Evolutionary conservation across 1,140 invertebrate genomes (phyloP).

Genomic region (Arctopsyche grandis): DNA sequence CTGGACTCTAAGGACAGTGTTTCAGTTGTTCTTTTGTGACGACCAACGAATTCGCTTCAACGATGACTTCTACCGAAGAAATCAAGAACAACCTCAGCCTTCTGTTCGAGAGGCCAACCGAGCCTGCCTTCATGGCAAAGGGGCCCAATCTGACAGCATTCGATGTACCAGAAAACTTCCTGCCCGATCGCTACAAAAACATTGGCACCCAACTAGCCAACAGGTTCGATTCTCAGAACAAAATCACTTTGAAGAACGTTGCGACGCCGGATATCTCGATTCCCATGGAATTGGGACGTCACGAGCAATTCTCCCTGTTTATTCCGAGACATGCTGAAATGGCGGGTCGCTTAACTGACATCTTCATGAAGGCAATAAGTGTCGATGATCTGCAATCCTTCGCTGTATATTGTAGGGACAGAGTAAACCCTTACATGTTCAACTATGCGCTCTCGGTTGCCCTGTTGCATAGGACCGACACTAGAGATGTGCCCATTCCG

Average conservation of each 20-base stretch:
- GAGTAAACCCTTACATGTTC: slow-evolving; percentile 81
- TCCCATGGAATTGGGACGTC: slow-evolving; percentile 72
- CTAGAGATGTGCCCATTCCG: slow-evolving; percentile 75
- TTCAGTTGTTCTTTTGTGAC: background rate
- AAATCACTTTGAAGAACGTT: slow-evolving; percentile 72
- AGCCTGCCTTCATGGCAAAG: slow-evolving; percentile 79
- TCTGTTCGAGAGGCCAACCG: slow-evolving; percentile 79
- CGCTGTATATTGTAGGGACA: slow-evolving; percentile 76
- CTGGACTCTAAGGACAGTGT: background rate
- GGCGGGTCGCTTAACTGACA: slow-evolving; percentile 75
- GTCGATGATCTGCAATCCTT: slow-evolving; percentile 78
- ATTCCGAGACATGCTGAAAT: slow-evolving; percentile 75
- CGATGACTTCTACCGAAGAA: slow-evolving; percentile 37
- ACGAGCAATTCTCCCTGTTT: slow-evolving; percentile 80
- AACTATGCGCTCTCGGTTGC: slow-evolving; percentile 82
- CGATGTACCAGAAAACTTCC: slow-evolving; percentile 69
- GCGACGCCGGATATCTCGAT: slow-evolving; percentile 74
- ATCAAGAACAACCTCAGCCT: slow-evolving; percentile 57
- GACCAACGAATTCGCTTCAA: background rate
- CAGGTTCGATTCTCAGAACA: slow-evolving; percentile 68
- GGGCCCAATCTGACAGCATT: slow-evolving; percentile 71
- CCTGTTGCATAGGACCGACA: slow-evolving; percentile 77
- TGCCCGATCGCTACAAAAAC: slow-evolving; percentile 70
- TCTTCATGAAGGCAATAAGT: slow-evolving; percentile 76
- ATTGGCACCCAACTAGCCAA: slow-evolving; percentile 66